Base-by-base conservation (phyloP, 2,888 invertebrate genomes). In the Pocota personata region DNA sequence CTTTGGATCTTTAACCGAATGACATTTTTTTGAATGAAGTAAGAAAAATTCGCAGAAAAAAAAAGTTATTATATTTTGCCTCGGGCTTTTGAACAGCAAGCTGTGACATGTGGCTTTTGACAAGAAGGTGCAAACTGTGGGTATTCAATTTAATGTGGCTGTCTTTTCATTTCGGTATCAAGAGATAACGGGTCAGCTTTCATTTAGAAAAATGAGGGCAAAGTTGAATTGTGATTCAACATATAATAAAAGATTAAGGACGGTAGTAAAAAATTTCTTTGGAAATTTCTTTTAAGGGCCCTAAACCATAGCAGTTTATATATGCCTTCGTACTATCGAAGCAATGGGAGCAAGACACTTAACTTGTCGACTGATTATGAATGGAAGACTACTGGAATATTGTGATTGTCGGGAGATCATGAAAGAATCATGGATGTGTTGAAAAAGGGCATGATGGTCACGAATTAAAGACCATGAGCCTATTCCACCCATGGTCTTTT, bases 1-100 rank as follows among this genome's bases (percentile, higher is more conserved):
- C 67, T 58, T 67, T 60, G 46, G 46, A 80, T 80, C 60, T 80
- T 80, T 67, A 75, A 55, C 69, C 32, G 48, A 76, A 76, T 76
- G 75, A 82, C 76, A 69, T 50, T 64, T 50, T 64, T 67, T 52
- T 50, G 12, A 55, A 14, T 62, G 62, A 27, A 55, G 60, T 19
- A 66, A 72, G 40, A 37, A 5, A 72, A 62, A 35, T 30, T 5
- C n/a, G 8, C n/a, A 27, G 27, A 12, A 0, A 40, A 43, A 37
- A 43, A 40, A 43, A 24, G 21, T 2, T 24, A 10, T 24, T 8
- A 14, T 43, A 69, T 4, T 57, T 32, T 57, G 60, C 72, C 60
- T 4, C n/a, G 16, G 62, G 73, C 40, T 21, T 58, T 58, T 32
- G 2, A 12, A 10, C 5, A 19, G 1, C n/a, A 32, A 32, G 37